These are phyloP conservation scores for Steinernema hermaphroditum DNA, from an alignment of 2,888 invertebrate genomes.

Conservation along the genomic window DNA sequence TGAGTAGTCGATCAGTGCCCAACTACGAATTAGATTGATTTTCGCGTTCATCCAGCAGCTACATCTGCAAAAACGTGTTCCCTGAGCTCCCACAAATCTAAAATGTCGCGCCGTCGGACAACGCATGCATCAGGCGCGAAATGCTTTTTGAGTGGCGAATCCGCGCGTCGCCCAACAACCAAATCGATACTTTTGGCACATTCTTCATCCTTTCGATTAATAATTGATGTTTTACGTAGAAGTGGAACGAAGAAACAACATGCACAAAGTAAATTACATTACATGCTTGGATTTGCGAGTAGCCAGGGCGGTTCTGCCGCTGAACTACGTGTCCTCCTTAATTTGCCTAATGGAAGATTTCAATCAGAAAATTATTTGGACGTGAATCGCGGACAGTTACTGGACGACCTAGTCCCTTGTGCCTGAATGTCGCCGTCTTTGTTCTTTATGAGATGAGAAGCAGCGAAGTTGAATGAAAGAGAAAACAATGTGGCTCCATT, in stretches of 20 bases:
- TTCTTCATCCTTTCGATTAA: constrained; percentile 28
- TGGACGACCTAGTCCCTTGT: neutral
- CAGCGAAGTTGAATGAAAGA: neutral
- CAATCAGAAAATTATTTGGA: constrained; percentile 2
- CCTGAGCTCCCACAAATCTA: constrained; percentile 4
- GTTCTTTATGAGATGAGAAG: neutral
- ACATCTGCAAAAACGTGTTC: neutral
- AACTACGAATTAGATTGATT: too few relatives aligned
- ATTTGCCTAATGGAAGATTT: constrained; percentile 21
- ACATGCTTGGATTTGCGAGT: too few relatives aligned
- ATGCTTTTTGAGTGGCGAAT: constrained; percentile 27
- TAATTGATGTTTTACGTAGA: constrained; percentile 20
- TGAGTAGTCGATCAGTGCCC: too few relatives aligned
- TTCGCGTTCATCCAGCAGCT: too few relatives aligned
- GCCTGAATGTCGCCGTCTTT: neutral
- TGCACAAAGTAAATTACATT: too few relatives aligned
- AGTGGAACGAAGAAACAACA: constrained; percentile 6
- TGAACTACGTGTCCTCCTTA: too few relatives aligned
- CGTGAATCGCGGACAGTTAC: neutral
- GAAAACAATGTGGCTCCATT: constrained; percentile 9
- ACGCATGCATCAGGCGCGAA: constrained; percentile 30
- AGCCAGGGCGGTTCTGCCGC: too few relatives aligned
- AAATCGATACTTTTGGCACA: constrained; percentile 28
- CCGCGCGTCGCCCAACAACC: constrained; percentile 27
- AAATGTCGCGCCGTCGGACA: constrained; percentile 17